Percentiles rank a stretch among this genome's conserved stretches.
Conservation (phyloP, 2,888 invertebrate genomes). For the Eupithecia tripunctaria region DNA sequence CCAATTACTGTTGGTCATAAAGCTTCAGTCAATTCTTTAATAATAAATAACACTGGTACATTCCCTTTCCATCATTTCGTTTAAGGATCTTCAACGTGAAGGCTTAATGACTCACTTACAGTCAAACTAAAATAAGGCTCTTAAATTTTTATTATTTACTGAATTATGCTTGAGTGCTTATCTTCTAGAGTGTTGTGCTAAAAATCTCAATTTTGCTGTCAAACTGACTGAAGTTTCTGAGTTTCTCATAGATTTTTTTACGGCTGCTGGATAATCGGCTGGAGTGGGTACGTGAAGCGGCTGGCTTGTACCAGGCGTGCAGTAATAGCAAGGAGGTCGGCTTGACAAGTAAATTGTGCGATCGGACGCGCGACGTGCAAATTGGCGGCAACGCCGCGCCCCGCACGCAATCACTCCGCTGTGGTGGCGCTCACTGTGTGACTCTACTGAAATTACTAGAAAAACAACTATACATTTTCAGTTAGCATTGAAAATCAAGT, state of each 20-base stretch:
- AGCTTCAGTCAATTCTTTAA: constrained; percentile 1
- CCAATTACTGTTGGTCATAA: constrained; percentile 7
- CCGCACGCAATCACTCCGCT: constrained; percentile 54
- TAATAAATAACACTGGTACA: constrained; percentile 14
- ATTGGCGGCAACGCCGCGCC: constrained; percentile 65
- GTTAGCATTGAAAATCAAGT: no score
- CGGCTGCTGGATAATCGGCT: constrained; percentile 39
- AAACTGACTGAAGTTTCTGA: constrained; percentile 19
- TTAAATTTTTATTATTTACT: constrained; percentile 30
- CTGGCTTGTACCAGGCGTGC: constrained; percentile 44
- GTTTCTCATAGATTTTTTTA: constrained; percentile 34
- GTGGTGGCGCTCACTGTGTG: constrained; percentile 36
- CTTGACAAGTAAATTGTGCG: constrained; percentile 78
- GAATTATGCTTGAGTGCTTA: constrained; percentile 19
- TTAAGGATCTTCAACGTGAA: constrained; percentile 13
- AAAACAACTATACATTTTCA: not conserved
- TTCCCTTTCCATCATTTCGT: constrained; percentile 16
- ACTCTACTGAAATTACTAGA: not conserved
- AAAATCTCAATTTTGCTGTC: constrained; percentile 38
- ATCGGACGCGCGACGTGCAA: constrained; percentile 74
- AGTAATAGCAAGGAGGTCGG: constrained; percentile 56
- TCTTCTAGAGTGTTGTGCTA: constrained; percentile 19
- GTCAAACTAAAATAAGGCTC: constrained; percentile 16
- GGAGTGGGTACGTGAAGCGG: constrained; percentile 24
- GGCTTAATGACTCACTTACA: constrained; percentile 30